These are phyloP conservation scores for Prosapia bicincta DNA, from an alignment of 2,888 invertebrate species.

Conservation along the genomic window DNA sequence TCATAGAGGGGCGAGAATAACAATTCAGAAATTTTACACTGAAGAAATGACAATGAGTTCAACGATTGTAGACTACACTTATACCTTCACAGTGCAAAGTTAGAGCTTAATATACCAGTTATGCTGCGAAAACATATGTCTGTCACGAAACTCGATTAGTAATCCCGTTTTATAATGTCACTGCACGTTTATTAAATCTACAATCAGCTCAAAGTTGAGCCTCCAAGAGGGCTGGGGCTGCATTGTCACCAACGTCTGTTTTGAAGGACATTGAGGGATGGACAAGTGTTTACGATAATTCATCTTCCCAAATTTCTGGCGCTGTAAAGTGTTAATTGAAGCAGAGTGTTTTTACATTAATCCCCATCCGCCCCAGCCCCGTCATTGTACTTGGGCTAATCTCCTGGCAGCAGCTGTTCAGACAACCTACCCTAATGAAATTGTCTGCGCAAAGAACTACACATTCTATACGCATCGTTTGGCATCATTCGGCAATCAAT, in stretches of 20 bases:
- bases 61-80: too few species aligned
- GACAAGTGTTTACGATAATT: background rate
- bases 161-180: too few species aligned
- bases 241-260: background rate
- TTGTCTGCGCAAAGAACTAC: background rate
- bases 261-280: background rate
- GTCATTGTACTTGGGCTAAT: background rate
- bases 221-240: background rate
- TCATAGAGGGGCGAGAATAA: too few species aligned
- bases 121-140: too few species aligned
- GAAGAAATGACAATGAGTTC: too few species aligned
- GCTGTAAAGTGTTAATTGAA: background rate
- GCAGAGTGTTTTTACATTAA: constrained; percentile 2
- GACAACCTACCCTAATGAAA: background rate
- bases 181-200: too few species aligned
- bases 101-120: too few species aligned
- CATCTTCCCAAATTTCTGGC: background rate
- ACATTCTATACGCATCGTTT: background rate
- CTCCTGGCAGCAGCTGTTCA: background rate
- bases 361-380: background rate
- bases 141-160: too few species aligned
- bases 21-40: too few species aligned
- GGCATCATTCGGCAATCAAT: background rate
- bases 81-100: too few species aligned
- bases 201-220: too few species aligned